Percentiles rank a stretch among this genome's conserved stretches.
These are phyloP conservation scores for Enoplolaimus lenunculus DNA, from an alignment of 2,888 invertebrate species.

Conservation along the genomic window DNA sequence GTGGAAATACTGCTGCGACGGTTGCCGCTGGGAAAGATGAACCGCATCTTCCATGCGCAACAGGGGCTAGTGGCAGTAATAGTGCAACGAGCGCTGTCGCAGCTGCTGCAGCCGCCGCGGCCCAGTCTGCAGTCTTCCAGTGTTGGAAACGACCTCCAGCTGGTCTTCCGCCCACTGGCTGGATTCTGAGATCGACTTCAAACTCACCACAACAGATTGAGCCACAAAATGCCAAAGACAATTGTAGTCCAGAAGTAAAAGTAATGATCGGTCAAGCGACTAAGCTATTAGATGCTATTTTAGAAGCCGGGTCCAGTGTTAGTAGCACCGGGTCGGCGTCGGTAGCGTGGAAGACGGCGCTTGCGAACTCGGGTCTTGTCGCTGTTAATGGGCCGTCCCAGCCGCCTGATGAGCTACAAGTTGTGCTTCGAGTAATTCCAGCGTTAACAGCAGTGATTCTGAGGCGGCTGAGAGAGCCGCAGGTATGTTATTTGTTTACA, in stretches of 20 bases:
- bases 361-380: not conserved
- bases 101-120: not conserved
- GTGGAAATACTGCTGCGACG: not conserved
- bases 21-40: not conserved
- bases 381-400: not conserved
- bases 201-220: not conserved
- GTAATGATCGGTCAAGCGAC: not conserved
- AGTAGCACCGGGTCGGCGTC: not conserved
- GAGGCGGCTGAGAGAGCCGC: not conserved
- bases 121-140: not conserved
- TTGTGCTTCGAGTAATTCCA: constrained; percentile 28
- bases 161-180: not conserved
- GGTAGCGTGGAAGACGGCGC: not conserved
- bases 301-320: not conserved
- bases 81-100: not conserved
- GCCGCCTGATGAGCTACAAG: not conserved
- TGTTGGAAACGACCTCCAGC: not conserved
- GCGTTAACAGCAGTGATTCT: not conserved
- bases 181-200: not conserved
- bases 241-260: too few relatives aligned
- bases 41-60: too few relatives aligned
- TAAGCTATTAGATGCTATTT: not conserved
- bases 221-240: too few relatives aligned
- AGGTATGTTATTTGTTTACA: too few relatives aligned
- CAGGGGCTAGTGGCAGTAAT: too few relatives aligned